Percentiles rank a stretch among this genome's conserved stretches.
Conservation (phyloP, 2,888 invertebrate genomes). For the Operophtera brumata region DNA sequence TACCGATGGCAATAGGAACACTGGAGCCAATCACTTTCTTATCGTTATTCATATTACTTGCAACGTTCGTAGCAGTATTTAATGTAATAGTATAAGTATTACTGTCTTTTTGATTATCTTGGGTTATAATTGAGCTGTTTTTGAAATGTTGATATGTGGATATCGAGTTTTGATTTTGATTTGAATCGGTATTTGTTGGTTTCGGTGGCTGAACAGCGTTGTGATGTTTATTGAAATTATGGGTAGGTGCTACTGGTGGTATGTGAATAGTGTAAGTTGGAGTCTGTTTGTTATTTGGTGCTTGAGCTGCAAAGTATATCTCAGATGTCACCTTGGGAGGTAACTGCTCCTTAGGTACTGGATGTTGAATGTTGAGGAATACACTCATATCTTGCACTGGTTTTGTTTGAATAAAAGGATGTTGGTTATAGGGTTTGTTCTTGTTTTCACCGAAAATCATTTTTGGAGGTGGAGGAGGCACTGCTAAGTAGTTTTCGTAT, state of each 20-base stretch:
- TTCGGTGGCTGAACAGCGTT: slow-evolving; percentile 34
- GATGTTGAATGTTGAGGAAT: slow-evolving; percentile 71
- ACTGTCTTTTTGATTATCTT: slow-evolving; percentile 50
- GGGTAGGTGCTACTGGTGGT: slow-evolving; percentile 47
- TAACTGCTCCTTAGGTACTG: slow-evolving; percentile 59
- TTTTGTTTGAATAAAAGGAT: slow-evolving; percentile 66
- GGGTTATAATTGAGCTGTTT: slow-evolving; percentile 50
- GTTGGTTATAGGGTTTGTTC: slow-evolving; percentile 61
- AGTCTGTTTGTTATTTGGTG: slow-evolving; percentile 60
- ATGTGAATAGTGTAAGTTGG: slow-evolving; percentile 70
- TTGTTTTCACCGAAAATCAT: slow-evolving; percentile 57
- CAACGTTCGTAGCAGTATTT: slow-evolving; percentile 67
- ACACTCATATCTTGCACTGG: slow-evolving; percentile 75
- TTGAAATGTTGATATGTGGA: slow-evolving; percentile 43
- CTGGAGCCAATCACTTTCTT: slow-evolving; percentile 66
- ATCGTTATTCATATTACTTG: slow-evolving; percentile 49
- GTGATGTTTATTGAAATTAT: slow-evolving; percentile 42
- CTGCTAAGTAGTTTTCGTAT: slow-evolving; percentile 74
- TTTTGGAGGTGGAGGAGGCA: slow-evolving; percentile 74
- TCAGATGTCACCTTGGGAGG: slow-evolving; percentile 76
- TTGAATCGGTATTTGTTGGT: slow-evolving; percentile 22
- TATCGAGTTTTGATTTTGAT: slow-evolving; percentile 46
- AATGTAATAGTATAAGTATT: slow-evolving; percentile 61
- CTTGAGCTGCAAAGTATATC: slow-evolving; percentile 73
- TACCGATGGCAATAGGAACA: slow-evolving; percentile 59